Conservation (phyloP, 2,797 vertebrate genomes). For the Coregonus sp. region DNA sequence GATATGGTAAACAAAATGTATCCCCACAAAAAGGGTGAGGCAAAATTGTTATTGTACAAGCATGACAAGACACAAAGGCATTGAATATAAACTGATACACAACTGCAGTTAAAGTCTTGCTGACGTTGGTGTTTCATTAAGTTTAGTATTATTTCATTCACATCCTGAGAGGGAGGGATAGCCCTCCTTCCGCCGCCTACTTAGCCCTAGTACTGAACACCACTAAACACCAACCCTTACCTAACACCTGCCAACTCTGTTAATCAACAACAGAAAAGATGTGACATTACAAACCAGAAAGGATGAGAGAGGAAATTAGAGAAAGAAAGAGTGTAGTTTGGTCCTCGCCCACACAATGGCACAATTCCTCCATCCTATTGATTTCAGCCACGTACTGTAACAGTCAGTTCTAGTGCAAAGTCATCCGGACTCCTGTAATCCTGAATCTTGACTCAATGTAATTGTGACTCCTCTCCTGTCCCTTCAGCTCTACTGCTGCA, state of each 20-base stretch:
- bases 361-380: neutral
- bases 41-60: slow-evolving; percentile 6
- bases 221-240: neutral
- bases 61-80: neutral
- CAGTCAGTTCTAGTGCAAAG: slow-evolving; percentile 4
- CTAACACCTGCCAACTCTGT: neutral
- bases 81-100: neutral
- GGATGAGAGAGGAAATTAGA: neutral
- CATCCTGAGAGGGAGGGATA: slow-evolving; percentile 1
- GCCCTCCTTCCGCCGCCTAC: neutral
- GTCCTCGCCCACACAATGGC: slow-evolving; percentile 9
- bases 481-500: neutral
- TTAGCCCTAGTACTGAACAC: neutral
- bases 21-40: slow-evolving; percentile 21
- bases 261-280: neutral
- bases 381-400: neutral
- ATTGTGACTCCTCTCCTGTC: neutral
- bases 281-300: neutral
- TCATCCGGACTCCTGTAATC: neutral
- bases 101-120: slow-evolving; percentile 1
- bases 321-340: slow-evolving; percentile 1
- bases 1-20: slow-evolving; percentile 40
- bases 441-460: neutral
- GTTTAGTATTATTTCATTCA: neutral
- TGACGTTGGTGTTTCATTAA: neutral